These are phyloP conservation scores for Rissa tridactyla DNA, from an alignment of 2,113 vertebrate genomes.

Conservation along the genomic window DNA sequence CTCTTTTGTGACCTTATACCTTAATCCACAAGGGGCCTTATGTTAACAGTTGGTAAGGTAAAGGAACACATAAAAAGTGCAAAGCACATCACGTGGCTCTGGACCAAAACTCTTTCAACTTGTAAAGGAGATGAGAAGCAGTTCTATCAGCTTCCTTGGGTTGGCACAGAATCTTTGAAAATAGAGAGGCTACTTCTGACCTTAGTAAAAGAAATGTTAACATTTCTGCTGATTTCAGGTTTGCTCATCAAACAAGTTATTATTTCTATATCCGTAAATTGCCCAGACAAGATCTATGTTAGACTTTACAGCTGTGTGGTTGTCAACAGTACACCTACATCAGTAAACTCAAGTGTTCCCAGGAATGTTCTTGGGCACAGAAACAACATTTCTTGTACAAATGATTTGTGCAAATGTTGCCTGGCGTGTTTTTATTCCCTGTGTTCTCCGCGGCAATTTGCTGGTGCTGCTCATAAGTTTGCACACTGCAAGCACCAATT, in stretches of 20 bases:
- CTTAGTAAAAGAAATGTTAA: neutral
- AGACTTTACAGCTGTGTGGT: neutral
- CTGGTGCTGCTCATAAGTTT: neutral
- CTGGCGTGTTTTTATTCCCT: neutral
- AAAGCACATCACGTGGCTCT: neutral
- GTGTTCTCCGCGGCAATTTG: neutral
- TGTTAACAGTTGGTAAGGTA: neutral
- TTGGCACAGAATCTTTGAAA: neutral
- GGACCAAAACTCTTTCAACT: neutral
- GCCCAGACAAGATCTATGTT: neutral
- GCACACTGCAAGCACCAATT: no score
- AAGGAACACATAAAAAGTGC: neutral
- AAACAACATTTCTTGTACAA: neutral
- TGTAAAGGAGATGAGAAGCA: neutral
- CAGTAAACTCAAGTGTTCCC: neutral
- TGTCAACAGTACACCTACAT: neutral
- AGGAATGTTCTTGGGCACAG: neutral
- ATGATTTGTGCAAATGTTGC: neutral
- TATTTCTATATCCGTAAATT: neutral
- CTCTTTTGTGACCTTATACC: neutral
- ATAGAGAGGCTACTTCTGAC: neutral
- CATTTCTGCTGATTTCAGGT: neutral
- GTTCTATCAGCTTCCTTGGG: neutral
- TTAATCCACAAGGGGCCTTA: neutral
- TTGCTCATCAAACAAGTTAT: neutral